Percentiles rank a stretch among this genome's conserved stretches.
Conservation (phyloP, 2,113 vertebrate species). For the Lutjanus erythropterus region DNA sequence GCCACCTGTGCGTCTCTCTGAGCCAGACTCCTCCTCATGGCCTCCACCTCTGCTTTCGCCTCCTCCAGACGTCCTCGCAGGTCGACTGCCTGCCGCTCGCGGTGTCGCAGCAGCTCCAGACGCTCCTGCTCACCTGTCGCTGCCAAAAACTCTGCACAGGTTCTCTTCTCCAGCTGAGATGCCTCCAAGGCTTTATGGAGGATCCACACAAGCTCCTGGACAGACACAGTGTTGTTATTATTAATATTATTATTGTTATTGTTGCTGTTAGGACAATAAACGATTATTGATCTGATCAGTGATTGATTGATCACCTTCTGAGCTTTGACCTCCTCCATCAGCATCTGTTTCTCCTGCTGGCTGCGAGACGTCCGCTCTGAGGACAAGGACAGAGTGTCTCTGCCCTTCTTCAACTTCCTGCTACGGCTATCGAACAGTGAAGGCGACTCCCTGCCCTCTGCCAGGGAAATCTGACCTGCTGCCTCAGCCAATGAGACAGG, state of each 20-base stretch:
- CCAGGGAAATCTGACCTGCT: background rate
- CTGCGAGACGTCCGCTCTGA: constrained; percentile 81
- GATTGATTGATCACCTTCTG: constrained; percentile 88
- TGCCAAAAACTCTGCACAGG: constrained; percentile 87
- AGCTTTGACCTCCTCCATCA: constrained; percentile 90
- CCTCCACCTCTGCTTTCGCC: constrained; percentile 82
- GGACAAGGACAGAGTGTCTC: constrained; percentile 57
- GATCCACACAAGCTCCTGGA: constrained; percentile 92
- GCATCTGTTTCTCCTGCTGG: constrained; percentile 87
- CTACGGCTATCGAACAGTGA: constrained; percentile 12
- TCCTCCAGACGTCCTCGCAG: constrained; percentile 82
- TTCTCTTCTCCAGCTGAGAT: constrained; percentile 92
- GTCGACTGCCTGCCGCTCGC: constrained; percentile 88
- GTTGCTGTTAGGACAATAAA: background rate
- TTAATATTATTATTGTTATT: background rate
- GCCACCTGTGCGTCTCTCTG: constrained; percentile 83
- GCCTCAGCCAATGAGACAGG: constrained; percentile 19
- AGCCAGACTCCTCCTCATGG: constrained; percentile 70
- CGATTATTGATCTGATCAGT: background rate
- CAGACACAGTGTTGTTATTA: background rate
- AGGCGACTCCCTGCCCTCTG: constrained; percentile 6
- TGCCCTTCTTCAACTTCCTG: constrained; percentile 75
- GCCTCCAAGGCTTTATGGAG: constrained; percentile 94
- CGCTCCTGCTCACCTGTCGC: constrained; percentile 87
- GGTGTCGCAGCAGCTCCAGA: constrained; percentile 91